These are phyloP conservation scores for Torymus aiolomorphi DNA, from an alignment of 2,888 invertebrate genomes.

Conservation along the genomic window DNA sequence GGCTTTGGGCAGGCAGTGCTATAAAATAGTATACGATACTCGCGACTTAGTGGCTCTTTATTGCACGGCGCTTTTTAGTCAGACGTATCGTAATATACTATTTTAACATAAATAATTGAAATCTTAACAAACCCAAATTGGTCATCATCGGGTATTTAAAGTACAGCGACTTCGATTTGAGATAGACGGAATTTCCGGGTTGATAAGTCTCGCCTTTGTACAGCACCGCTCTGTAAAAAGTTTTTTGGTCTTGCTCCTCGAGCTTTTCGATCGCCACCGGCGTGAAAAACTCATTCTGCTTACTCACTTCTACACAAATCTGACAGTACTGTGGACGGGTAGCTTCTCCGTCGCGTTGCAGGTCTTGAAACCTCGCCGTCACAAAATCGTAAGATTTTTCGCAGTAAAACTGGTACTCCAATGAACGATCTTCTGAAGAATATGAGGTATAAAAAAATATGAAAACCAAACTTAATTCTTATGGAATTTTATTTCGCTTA, in stretches of 20 bases:
- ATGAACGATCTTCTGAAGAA: background rate
- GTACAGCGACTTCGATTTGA: slow-evolving; percentile 81
- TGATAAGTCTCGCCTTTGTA: slow-evolving; percentile 81
- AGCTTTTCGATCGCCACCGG: background rate
- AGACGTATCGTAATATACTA: too few species aligned
- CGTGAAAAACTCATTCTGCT: background rate
- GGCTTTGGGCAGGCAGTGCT: too few species aligned
- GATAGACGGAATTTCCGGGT: slow-evolving; percentile 83
- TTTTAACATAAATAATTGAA: background rate
- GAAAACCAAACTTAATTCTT: too few species aligned
- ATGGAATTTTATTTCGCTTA: background rate
- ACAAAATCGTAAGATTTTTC: slow-evolving; percentile 36
- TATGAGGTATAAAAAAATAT: too few species aligned
- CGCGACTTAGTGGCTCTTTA: too few species aligned
- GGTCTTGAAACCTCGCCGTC: slow-evolving; percentile 24
- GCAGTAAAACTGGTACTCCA: background rate
- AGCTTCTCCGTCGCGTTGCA: background rate
- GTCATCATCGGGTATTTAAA: slow-evolving; percentile 73
- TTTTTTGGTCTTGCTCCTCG: slow-evolving; percentile 37
- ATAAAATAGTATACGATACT: too few species aligned
- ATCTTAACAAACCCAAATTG: slow-evolving; percentile 11
- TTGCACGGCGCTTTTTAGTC: too few species aligned
- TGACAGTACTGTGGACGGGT: slow-evolving; percentile 7
- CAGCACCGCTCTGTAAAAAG: slow-evolving; percentile 75
- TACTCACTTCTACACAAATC: background rate